These are phyloP conservation scores for Papilio demoleus DNA, from an alignment of 2,888 invertebrate species.

Conservation along the genomic window DNA sequence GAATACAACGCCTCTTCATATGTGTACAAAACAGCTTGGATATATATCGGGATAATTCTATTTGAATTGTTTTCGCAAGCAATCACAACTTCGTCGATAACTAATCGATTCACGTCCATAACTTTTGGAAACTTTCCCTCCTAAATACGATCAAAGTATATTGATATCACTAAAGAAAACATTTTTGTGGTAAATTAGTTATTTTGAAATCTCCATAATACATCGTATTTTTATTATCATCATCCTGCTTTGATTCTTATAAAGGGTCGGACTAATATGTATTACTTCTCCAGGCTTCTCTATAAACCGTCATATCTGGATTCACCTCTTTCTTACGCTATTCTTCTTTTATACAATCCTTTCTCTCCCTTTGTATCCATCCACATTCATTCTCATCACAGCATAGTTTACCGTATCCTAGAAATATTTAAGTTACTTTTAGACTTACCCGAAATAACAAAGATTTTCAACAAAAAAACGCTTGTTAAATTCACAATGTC, in stretches of 20 bases:
- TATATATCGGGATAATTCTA: conserved; percentile 3
- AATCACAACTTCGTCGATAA: conserved; percentile 9
- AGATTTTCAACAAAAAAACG: not conserved
- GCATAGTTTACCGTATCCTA: too few relatives aligned
- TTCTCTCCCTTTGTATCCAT: too few relatives aligned
- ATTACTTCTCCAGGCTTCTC: too few relatives aligned
- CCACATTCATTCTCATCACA: too few relatives aligned
- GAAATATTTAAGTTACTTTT: too few relatives aligned
- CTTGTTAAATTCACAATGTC: not conserved
- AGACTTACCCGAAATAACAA: not conserved
- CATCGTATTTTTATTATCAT: too few relatives aligned
- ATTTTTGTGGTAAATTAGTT: not conserved
- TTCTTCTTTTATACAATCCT: too few relatives aligned
- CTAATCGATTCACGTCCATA: conserved; percentile 14
- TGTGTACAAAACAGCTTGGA: not conserved
- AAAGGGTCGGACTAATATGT: too few relatives aligned
- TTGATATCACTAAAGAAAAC: not conserved
- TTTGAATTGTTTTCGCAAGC: conserved; percentile 4
- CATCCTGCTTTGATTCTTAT: too few relatives aligned
- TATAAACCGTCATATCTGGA: too few relatives aligned
- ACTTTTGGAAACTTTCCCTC: not conserved
- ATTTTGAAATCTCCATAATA: not conserved
- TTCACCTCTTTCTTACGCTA: too few relatives aligned
- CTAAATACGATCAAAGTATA: not conserved
- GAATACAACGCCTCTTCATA: not conserved